phyloP scores from a whole-genome alignment of 2,888 invertebrate genomes.

The Andrena chrysosceles region DNA sequence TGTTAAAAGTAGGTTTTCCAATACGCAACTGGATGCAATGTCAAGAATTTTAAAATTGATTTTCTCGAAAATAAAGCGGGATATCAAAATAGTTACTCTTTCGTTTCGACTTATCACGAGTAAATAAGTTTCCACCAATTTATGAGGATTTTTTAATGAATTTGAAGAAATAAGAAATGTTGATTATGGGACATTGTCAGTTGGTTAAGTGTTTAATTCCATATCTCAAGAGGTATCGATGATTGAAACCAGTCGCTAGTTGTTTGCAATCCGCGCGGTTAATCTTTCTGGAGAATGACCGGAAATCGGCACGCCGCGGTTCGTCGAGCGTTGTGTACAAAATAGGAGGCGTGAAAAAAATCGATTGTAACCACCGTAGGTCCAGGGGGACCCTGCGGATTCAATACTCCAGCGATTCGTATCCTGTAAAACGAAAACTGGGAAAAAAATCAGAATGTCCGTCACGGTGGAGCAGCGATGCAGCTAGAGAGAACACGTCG shows the following conservation, averaged over 20 bases:
- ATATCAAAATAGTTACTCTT: too few species aligned
- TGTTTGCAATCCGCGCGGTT: constrained; percentile 28
- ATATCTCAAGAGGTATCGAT: too few species aligned
- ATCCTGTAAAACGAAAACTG: constrained; percentile 15
- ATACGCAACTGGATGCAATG: not conserved
- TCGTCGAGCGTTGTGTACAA: constrained; percentile 40
- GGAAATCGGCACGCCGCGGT: constrained; percentile 54
- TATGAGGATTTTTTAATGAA: too few species aligned
- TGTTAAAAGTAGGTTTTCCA: not conserved
- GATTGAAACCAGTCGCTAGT: not conserved
- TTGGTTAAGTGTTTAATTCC: too few species aligned
- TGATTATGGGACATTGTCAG: too few species aligned
- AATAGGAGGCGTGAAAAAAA: constrained; percentile 57
- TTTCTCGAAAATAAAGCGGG: too few species aligned
- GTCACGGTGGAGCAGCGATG: constrained; percentile 6
- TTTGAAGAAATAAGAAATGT: too few species aligned
- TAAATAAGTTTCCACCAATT: too few species aligned
- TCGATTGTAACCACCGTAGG: constrained; percentile 56
- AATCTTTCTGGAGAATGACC: constrained; percentile 50
- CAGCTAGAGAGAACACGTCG: constrained; percentile 4
- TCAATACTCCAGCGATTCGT: constrained; percentile 57
- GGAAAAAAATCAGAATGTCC: constrained; percentile 20
- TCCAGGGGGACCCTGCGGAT: constrained; percentile 61
- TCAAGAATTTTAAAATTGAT: too few species aligned
- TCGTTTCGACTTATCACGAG: too few species aligned